phyloP scores from a whole-genome alignment of 2,797 vertebrate species.

The Pseudotriccus pelzelni region DNA sequence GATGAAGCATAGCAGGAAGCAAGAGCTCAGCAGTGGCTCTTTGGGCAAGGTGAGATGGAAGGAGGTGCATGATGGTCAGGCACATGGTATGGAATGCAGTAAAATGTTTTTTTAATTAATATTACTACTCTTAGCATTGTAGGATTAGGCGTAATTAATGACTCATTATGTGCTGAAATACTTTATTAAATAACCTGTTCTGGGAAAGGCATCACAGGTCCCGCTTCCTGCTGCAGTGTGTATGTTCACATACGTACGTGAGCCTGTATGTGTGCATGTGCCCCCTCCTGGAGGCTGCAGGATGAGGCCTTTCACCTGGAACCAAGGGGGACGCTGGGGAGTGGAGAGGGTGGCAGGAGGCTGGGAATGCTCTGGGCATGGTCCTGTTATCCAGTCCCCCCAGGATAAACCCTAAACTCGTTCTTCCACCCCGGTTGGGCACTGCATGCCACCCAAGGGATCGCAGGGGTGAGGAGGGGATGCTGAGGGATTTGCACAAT shows the following conservation, averaged over 20 bases:
- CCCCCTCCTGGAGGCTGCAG: not conserved
- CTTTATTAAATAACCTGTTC: not conserved
- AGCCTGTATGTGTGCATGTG: not conserved
- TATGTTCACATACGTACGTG: not conserved
- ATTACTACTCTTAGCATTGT: not conserved
- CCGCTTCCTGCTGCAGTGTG: not conserved
- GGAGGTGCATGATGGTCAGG: accelerated
- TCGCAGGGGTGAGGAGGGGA: not conserved
- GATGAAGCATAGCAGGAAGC: not conserved
- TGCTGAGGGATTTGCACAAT: not conserved
- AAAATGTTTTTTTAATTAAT: not conserved
- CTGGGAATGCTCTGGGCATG: not conserved
- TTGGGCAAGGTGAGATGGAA: not conserved
- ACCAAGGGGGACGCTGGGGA: not conserved
- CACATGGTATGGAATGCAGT: not conserved
- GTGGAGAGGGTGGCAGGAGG: not conserved
- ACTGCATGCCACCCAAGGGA: accelerated
- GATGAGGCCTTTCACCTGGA: not conserved
- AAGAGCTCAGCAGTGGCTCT: accelerated
- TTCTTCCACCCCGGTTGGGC: accelerated
- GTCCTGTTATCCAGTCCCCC: no score
- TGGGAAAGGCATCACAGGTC: not conserved
- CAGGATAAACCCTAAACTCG: not conserved
- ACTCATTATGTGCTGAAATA: not conserved
- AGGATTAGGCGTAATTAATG: not conserved